Evolutionary conservation across 2,888 invertebrate species (phyloP).

Genomic region (Drosophila colorata): DNA sequence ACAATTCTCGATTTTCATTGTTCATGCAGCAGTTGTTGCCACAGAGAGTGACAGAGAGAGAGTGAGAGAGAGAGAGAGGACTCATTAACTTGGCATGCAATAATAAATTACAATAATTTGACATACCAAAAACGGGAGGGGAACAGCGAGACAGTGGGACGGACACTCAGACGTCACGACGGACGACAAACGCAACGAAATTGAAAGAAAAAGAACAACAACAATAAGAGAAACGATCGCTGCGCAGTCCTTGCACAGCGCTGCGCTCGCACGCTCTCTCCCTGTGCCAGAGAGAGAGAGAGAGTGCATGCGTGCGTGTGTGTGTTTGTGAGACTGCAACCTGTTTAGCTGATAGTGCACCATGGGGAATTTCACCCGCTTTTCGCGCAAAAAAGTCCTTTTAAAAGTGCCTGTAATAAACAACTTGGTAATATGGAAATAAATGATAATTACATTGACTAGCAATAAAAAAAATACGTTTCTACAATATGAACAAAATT

Average conservation of each 20-base stretch:
- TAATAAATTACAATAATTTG: conserved; percentile 77
- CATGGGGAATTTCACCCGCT: too few species aligned
- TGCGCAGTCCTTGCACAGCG: conserved; percentile 23
- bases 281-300: not conserved
- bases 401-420: too few species aligned
- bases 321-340: conserved; percentile 25
- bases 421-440: too few species aligned
- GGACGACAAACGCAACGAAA: conserved; percentile 22
- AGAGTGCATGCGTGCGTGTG: not conserved
- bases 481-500: too few species aligned
- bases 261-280: conserved; percentile 6
- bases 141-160: conserved; percentile 17
- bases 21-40: conserved; percentile 31
- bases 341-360: conserved; percentile 29
- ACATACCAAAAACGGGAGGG: conserved; percentile 44
- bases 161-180: conserved; percentile 14
- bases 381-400: too few species aligned
- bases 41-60: not conserved
- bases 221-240: conserved; percentile 9
- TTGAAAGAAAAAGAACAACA: conserved; percentile 16
- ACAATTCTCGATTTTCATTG: conserved; percentile 46
- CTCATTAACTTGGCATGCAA: conserved; percentile 79
- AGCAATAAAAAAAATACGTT: too few species aligned
- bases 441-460: too few species aligned
- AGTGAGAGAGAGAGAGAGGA: conserved; percentile 19